Evolutionary conservation across 2,888 invertebrate genomes (phyloP).

Genomic region (Drepana falcataria): DNA sequence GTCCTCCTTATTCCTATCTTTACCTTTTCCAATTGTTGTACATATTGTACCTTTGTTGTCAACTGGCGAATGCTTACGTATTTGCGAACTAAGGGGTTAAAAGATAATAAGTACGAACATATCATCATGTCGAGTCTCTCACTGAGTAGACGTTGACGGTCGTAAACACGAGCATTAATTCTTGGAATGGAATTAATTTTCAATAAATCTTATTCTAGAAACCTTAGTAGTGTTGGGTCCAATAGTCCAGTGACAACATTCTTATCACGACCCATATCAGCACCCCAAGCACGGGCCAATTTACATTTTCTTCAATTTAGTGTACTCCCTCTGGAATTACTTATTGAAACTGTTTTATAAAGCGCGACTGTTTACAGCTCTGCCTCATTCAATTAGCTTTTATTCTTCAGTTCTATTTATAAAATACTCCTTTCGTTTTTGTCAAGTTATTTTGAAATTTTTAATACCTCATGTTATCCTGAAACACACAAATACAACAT

Average conservation of each 20-base stretch:
- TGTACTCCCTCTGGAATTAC: slow-evolving; percentile 51
- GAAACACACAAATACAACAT: too few relatives aligned
- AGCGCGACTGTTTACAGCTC: slow-evolving; percentile 2
- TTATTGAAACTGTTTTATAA: slow-evolving; percentile 50
- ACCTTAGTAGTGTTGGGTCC: slow-evolving; percentile 5
- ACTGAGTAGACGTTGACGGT: too few relatives aligned
- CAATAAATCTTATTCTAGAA: slow-evolving; percentile 8
- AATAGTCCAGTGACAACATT: slow-evolving; percentile 31
- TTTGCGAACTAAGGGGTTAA: too few relatives aligned
- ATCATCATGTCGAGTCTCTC: too few relatives aligned
- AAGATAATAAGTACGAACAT: too few relatives aligned
- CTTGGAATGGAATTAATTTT: too few relatives aligned
- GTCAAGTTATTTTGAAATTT: background rate
- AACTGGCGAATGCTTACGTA: too few relatives aligned
- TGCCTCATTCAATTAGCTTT: background rate
- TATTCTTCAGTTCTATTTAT: background rate
- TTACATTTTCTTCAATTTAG: slow-evolving; percentile 74
- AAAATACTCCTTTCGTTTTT: background rate
- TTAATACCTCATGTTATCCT: too few relatives aligned
- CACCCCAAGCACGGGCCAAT: slow-evolving; percentile 55
- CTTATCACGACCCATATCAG: slow-evolving; percentile 48
- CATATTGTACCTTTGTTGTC: too few relatives aligned
- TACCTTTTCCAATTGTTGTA: background rate
- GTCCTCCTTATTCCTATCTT: background rate
- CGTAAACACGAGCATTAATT: too few relatives aligned